These are phyloP conservation scores for Budorcas taxicolor DNA, from an alignment of 2,113 vertebrate genomes.

Conservation along the genomic window DNA sequence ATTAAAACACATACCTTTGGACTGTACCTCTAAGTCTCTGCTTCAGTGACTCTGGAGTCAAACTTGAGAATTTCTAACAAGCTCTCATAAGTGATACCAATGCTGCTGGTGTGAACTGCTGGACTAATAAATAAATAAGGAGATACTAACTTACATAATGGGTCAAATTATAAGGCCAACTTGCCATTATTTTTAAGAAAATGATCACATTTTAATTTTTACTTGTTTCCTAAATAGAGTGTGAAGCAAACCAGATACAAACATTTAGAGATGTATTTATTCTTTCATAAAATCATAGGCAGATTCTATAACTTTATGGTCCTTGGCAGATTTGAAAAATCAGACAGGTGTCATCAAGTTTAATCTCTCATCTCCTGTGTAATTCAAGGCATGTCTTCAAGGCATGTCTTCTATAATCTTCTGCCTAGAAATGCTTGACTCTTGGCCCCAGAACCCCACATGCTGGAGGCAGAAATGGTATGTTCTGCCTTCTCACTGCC, in stretches of 20 bases:
- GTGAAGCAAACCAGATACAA: background rate
- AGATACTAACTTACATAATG: background rate
- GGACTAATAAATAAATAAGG: background rate
- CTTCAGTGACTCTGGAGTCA: background rate
- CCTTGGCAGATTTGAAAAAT: background rate
- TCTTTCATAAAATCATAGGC: background rate
- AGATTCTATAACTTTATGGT: background rate
- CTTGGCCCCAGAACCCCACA: rapidly evolving
- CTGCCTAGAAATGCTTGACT: background rate
- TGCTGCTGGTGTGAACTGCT: background rate
- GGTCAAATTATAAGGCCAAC: background rate
- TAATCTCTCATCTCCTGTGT: background rate
- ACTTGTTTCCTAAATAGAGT: background rate
- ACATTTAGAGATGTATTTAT: background rate
- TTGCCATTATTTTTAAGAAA: background rate
- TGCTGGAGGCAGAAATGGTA: background rate
- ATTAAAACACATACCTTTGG: background rate
- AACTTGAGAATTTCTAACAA: background rate
- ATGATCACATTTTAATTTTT: background rate
- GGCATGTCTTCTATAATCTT: background rate
- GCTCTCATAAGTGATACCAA: rapidly evolving
- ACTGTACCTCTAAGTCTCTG: background rate
- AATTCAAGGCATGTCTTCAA: background rate
- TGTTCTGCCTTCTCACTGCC: background rate
- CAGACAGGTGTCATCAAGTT: background rate